Evolutionary conservation across 2,888 invertebrate species (phyloP), one percentile per base, ranked within the genome.

Genomic region (Lasius platythorax): DNA sequence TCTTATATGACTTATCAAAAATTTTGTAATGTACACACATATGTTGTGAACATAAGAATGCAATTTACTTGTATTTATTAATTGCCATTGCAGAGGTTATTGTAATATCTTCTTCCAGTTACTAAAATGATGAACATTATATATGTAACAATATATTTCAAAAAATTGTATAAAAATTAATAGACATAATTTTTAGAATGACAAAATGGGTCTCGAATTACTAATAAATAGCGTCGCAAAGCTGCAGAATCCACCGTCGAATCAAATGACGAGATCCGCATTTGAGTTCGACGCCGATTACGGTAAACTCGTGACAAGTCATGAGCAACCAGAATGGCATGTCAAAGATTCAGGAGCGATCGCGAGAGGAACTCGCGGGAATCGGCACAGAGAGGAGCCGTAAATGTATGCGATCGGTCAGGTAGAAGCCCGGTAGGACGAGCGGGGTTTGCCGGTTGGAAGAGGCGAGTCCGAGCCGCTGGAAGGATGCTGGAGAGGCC

Each of bases 401-500:
- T 40, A 63, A 74, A 50, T 63, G 72, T 76, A 86, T 73, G 87
- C 90, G 92, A 91, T 91, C 91, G 91, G 91, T 91, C 88, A 92
- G 89, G 90, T 89, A 90, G 91, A 89, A 91, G 92, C 83, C 88
- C 89, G 88, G 89, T 91, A 53, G 88, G 90, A 87, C 84, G 89
- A 87, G 84, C 82, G 50, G 8, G 53, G 87, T 87, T 89, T 89
- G 91, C 89, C 90, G 91, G 90, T 88, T 89, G 90, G 90, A 91
- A 89, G 53, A 53, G 91, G 88, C 88, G 66, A 90, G 87, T 87
- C 87, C 75, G 72, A 81, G 86, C 84, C 84, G 87, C 87, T 90
- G 90, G 90, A 91, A 92, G 92, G 92, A 94, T 93, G 92, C 93
- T 92, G 92, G 90, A 93, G 91, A 92, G 92, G 88, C 93, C 93